These are phyloP conservation scores for Petrolisthes manimaculis DNA, from an alignment of 2,888 invertebrate genomes.

Conservation along the genomic window DNA sequence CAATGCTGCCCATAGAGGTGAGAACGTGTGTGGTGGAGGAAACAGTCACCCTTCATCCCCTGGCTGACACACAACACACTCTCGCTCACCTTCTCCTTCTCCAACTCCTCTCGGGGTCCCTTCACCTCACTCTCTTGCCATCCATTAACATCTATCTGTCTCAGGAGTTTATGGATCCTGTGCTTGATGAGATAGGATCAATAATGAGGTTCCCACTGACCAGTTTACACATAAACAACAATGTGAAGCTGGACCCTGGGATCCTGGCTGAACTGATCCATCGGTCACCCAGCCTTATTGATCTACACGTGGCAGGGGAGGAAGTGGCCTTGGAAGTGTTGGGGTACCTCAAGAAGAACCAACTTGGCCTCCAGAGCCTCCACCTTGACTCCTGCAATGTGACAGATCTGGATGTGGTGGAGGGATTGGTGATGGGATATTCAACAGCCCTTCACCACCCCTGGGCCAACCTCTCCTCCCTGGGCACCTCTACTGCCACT, in stretches of 20 bases:
- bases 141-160: not conserved
- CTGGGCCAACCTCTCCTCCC: not conserved
- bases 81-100: slow-evolving; percentile 13
- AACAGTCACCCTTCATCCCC: not conserved
- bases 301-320: slow-evolving; percentile 36
- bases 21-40: slow-evolving; percentile 9
- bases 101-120: slow-evolving; percentile 19
- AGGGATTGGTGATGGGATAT: slow-evolving; percentile 27
- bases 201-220: slow-evolving; percentile 15
- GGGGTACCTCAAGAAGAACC: slow-evolving; percentile 34
- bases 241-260: slow-evolving; percentile 27
- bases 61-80: not conserved
- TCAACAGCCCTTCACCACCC: not conserved
- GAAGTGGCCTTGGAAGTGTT: slow-evolving; percentile 39
- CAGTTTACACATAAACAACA: slow-evolving; percentile 23
- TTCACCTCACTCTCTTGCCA: slow-evolving; percentile 21
- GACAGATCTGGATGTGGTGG: slow-evolving; percentile 43
- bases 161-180: slow-evolving; percentile 1
- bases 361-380: slow-evolving; percentile 27
- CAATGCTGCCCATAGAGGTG: slow-evolving; percentile 31
- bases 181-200: slow-evolving; percentile 15
- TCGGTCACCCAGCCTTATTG: slow-evolving; percentile 23
- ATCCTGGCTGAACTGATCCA: slow-evolving; percentile 37
- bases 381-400: slow-evolving; percentile 41
- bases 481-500: not conserved